A percentile compares a stretch with the other conserved stretches of the same genome.
Conservation (phyloP, 2,797 vertebrate species). For the Molothrus aeneus region DNA sequence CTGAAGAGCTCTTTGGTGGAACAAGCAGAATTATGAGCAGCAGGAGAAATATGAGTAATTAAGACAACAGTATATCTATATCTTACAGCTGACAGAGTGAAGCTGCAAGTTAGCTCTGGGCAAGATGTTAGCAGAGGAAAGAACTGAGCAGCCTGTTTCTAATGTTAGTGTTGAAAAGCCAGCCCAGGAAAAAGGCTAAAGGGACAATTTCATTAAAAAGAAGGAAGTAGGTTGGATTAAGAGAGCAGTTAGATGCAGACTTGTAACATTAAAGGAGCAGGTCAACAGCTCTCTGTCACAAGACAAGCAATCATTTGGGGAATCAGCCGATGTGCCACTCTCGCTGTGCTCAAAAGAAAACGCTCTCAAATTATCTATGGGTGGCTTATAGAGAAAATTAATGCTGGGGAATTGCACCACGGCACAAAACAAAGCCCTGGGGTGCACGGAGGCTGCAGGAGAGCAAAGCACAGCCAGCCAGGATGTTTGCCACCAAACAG, state of each 20-base stretch:
- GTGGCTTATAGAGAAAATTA: background rate
- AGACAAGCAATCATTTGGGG: conserved; percentile 46
- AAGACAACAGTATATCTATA: conserved; percentile 72
- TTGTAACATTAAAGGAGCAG: conserved; percentile 43
- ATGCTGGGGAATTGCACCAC: background rate
- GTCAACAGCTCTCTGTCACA: conserved; percentile 55
- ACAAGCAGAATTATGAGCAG: conserved; percentile 69
- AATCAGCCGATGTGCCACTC: background rate
- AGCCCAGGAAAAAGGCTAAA: conserved; percentile 52
- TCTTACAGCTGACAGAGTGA: conserved; percentile 57
- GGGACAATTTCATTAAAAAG: conserved; percentile 57
- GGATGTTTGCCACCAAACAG: background rate
- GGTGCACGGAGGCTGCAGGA: background rate
- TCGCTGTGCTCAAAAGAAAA: conserved; percentile 19
- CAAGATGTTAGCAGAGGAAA: conserved; percentile 60
- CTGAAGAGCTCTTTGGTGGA: conserved; percentile 61
- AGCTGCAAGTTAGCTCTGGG: conserved; percentile 62
- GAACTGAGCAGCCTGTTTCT: conserved; percentile 33
- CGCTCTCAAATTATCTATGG: background rate
- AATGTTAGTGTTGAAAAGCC: conserved; percentile 53
- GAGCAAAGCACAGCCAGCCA: background rate
- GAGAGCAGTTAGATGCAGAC: conserved; percentile 23
- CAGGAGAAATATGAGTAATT: conserved; percentile 69
- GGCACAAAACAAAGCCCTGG: background rate
- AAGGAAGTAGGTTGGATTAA: conserved; percentile 45